These are phyloP conservation scores for Motacilla tschutschensis DNA, from an alignment of 2,113 vertebrate genomes.

Conservation along the genomic window DNA sequence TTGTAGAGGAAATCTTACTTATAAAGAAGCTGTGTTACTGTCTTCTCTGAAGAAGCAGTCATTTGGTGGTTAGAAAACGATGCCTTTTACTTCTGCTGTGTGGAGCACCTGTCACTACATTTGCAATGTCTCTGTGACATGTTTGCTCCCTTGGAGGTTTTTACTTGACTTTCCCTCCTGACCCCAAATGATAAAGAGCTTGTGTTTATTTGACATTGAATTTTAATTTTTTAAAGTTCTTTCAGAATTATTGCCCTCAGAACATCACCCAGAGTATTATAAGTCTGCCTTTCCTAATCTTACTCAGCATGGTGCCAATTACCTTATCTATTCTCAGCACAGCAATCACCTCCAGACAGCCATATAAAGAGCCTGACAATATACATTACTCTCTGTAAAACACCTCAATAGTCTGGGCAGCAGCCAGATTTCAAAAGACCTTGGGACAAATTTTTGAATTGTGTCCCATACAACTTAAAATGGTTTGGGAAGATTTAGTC, in stretches of 20 bases:
- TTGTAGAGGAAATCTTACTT: rapidly evolving
- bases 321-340: conserved; percentile 34
- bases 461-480: neutral
- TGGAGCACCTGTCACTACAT: neutral
- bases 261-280: neutral
- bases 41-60: neutral
- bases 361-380: conserved; percentile 9
- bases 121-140: neutral
- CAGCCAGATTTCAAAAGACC: conserved; percentile 16
- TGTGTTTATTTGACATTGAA: neutral
- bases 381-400: neutral
- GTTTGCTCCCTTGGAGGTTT: neutral
- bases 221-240: neutral
- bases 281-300: conserved; percentile 25
- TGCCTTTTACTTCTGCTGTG: neutral
- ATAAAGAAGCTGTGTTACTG: neutral
- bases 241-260: neutral
- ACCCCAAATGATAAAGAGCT: neutral
- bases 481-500: neutral
- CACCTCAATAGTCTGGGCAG: neutral
- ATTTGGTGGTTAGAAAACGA: neutral
- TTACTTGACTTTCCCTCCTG: neutral
- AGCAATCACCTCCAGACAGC: neutral
- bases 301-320: conserved; percentile 39
- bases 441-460: conserved; percentile 3